A percentile compares a stretch with the other conserved stretches of the same genome.
phyloP scores from a whole-genome alignment of 1,140 invertebrate species.

The Cephus cinctus region DNA sequence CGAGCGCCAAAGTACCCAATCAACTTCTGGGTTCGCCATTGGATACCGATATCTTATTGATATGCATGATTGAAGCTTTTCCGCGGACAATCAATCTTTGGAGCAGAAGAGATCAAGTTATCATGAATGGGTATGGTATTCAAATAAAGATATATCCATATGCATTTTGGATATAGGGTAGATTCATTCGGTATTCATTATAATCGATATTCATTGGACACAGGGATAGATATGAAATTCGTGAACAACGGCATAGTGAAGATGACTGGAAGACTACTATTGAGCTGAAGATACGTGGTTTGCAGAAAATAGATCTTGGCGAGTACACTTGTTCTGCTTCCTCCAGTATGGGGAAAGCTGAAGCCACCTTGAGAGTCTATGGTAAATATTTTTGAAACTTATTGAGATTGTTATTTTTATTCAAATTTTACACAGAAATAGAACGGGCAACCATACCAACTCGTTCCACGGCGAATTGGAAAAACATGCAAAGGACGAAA shows the following conservation, averaged over 20 bases:
- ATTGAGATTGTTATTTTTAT: conserved; percentile 13
- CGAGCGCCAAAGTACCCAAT: conserved; percentile 55
- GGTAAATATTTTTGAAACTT: conserved; percentile 54
- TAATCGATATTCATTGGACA: conserved; percentile 12
- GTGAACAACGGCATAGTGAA: conserved; percentile 33
- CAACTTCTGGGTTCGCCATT: conserved; percentile 58
- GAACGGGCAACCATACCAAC: conserved; percentile 58
- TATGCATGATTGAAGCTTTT: conserved; percentile 61
- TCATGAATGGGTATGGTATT: conserved; percentile 51
- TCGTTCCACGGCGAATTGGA: conserved; percentile 54
- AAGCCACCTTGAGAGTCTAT: conserved; percentile 67
- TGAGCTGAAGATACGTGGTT: conserved; percentile 64
- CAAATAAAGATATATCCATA: conserved; percentile 6
- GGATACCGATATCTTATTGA: conserved; percentile 55
- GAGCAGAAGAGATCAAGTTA: conserved; percentile 54
- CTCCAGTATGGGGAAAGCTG: conserved; percentile 70
- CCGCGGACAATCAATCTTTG: conserved; percentile 63
- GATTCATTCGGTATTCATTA: background rate
- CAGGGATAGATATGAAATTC: conserved; percentile 61
- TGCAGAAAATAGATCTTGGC: conserved; percentile 65
- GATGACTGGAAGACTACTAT: conserved; percentile 60
- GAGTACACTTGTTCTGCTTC: conserved; percentile 73
- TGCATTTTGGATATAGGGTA: conserved; percentile 1
- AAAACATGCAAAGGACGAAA: conserved; percentile 34
- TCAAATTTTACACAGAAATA: conserved; percentile 53